phyloP scores from a whole-genome alignment of 2,888 invertebrate genomes.

The Sussaba pulchella region DNA sequence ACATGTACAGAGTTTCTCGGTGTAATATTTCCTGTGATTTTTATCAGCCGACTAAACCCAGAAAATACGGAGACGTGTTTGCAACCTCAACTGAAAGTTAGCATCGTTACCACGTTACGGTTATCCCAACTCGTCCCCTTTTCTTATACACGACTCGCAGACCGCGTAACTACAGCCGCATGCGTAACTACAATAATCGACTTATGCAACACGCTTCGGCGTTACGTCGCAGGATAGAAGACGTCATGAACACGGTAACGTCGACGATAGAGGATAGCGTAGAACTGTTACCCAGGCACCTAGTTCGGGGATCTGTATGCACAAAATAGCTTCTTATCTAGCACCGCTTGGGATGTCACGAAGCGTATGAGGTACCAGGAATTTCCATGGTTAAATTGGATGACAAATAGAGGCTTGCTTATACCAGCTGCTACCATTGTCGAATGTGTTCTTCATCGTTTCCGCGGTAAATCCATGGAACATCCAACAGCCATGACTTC shows the following conservation, averaged over 20 bases:
- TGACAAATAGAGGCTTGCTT: conserved; percentile 77
- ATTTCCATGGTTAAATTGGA: conserved; percentile 81
- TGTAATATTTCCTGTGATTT: no score
- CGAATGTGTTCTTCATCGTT: conserved; percentile 14
- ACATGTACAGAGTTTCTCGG: no score
- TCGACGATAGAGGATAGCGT: conserved; percentile 53
- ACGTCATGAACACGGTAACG: conserved; percentile 50
- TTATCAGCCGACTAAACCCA: conserved; percentile 9
- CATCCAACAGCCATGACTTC: no score
- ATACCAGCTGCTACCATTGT: conserved; percentile 71
- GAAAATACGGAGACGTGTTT: conserved; percentile 38
- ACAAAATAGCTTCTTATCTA: background rate
- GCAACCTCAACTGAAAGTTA: conserved; percentile 67
- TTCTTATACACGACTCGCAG: background rate
- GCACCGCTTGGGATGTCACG: conserved; percentile 64
- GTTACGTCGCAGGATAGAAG: conserved; percentile 14
- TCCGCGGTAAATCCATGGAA: background rate
- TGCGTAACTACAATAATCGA: conserved; percentile 79
- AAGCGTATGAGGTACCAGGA: conserved; percentile 76
- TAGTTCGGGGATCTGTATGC: background rate
- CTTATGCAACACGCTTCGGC: conserved; percentile 76
- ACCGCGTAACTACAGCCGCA: conserved; percentile 63
- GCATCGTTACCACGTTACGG: conserved; percentile 75
- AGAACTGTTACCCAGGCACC: conserved; percentile 28
- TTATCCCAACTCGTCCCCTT: conserved; percentile 1